A percentile compares a stretch with the other conserved stretches of the same genome.
Conservation (phyloP, 2,113 vertebrate species). For the Nymphicus hollandicus region DNA sequence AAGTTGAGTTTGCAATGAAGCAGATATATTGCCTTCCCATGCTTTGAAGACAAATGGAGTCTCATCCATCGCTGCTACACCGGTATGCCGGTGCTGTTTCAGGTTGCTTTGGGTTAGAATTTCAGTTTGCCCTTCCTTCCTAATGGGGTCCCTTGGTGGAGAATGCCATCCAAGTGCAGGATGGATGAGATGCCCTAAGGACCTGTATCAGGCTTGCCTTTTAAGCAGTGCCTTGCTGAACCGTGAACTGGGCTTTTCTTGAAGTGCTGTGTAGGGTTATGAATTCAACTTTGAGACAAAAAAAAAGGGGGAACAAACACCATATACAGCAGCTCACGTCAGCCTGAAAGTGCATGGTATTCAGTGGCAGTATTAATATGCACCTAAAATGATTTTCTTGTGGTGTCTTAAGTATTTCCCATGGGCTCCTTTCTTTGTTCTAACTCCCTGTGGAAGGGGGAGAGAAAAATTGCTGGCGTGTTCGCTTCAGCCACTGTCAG, state of each 20-base stretch:
- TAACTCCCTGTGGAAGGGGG: neutral
- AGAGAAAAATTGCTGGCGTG: slow-evolving; percentile 22
- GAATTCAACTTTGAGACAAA: slow-evolving; percentile 21
- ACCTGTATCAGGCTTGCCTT: slow-evolving; percentile 27
- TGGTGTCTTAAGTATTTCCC: neutral
- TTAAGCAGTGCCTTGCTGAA: slow-evolving; percentile 36
- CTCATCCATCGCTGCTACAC: slow-evolving; percentile 45
- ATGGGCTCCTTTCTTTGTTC: slow-evolving; percentile 36
- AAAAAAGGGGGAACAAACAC: neutral
- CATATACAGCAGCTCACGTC: neutral
- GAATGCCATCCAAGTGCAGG: slow-evolving; percentile 58
- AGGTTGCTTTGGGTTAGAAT: slow-evolving; percentile 51
- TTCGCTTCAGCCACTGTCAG: neutral
- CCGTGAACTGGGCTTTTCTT: slow-evolving; percentile 30
- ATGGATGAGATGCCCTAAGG: slow-evolving; percentile 69
- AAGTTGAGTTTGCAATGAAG: slow-evolving; percentile 32
- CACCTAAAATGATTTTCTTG: slow-evolving; percentile 4
- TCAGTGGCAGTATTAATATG: neutral
- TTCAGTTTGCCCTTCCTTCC: slow-evolving; percentile 65
- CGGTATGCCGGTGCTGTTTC: slow-evolving; percentile 16
- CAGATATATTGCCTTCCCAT: slow-evolving; percentile 54
- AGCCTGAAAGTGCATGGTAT: neutral
- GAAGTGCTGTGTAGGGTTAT: neutral
- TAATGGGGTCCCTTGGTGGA: slow-evolving; percentile 77
- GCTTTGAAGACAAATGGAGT: slow-evolving; percentile 65